Percentiles rank a stretch among this genome's conserved stretches.
phyloP scores from a whole-genome alignment of 2,113 vertebrate species.

The Orycteropus afer region DNA sequence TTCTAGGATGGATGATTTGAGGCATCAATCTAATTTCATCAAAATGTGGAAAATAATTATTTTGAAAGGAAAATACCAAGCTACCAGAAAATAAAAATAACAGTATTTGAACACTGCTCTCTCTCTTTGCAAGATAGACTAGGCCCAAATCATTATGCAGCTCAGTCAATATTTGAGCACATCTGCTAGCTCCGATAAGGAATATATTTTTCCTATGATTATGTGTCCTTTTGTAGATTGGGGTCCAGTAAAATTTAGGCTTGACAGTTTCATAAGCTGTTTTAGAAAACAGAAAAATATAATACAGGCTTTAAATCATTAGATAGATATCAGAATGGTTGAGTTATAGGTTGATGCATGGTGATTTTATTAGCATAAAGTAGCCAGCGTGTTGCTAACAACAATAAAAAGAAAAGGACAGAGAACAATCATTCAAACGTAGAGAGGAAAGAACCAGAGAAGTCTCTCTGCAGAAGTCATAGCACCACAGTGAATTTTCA shows the following conservation, averaged over 20 bases:
- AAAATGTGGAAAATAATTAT: constrained; percentile 30
- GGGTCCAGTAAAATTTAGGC: constrained; percentile 31
- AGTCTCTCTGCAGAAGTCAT: not conserved
- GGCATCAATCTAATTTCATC: not conserved
- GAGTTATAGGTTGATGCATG: not conserved
- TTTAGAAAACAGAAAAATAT: constrained; percentile 47
- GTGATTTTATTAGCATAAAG: constrained; percentile 51
- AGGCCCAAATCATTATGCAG: not conserved
- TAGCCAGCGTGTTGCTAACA: not conserved
- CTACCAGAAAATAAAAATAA: constrained; percentile 54
- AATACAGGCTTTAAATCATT: constrained; percentile 63
- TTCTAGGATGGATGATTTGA: constrained; percentile 2
- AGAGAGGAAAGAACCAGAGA: not conserved
- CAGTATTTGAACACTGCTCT: constrained; percentile 37
- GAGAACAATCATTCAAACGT: not conserved
- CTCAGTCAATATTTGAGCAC: constrained; percentile 33
- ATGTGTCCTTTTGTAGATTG: constrained; percentile 20
- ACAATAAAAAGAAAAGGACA: not conserved
- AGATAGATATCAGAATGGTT: constrained; percentile 4
- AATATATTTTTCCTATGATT: constrained; percentile 16
- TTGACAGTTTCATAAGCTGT: constrained; percentile 23
- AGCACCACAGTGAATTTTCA: not conserved
- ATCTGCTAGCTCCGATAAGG: constrained; percentile 67
- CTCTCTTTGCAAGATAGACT: not conserved
- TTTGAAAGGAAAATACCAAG: constrained; percentile 54